Percentiles rank a stretch among this genome's conserved stretches.
Evolutionary conservation across 37 sponge, comb jelly and placozoan species (phyloP).

Genomic region (Corticium candelabrum): DNA sequence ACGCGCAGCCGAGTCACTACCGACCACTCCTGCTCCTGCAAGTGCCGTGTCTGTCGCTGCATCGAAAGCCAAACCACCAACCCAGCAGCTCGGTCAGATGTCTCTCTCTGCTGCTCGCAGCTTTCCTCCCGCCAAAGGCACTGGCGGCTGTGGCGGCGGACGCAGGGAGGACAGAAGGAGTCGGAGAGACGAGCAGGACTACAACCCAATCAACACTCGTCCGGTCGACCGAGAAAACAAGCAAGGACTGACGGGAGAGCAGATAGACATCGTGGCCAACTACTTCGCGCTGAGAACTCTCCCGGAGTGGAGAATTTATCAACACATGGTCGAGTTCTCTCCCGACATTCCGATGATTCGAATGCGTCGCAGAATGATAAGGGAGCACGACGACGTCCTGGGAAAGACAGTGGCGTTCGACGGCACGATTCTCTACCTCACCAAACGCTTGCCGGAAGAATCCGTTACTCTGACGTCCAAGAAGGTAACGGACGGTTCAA

Average conservation of each 20-base stretch:
- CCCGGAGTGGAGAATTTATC: slow-evolving; percentile 62
- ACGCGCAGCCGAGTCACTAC: too few relatives aligned
- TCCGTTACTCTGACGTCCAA: too few relatives aligned
- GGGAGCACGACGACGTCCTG: slow-evolving; percentile 37
- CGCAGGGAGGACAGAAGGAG: not conserved
- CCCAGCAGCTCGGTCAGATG: not conserved
- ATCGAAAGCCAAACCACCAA: not conserved
- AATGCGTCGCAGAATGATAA: slow-evolving; percentile 34
- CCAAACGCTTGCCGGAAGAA: slow-evolving; percentile 39
- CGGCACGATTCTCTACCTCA: slow-evolving; percentile 77
- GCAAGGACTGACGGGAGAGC: not conserved
- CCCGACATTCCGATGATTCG: slow-evolving; percentile 53
- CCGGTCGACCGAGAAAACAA: not conserved
- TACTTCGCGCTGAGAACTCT: slow-evolving; percentile 45
- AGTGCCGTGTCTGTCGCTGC: too few relatives aligned
- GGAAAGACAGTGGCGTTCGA: slow-evolving; percentile 63
- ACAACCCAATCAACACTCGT: not conserved
- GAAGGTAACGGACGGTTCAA: too few relatives aligned
- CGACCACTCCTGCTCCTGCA: too few relatives aligned
- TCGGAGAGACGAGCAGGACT: not conserved
- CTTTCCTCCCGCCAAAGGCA: not conserved
- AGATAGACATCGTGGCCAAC: slow-evolving; percentile 27
- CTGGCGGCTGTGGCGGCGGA: not conserved
- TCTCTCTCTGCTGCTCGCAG: not conserved
- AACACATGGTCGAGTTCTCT: not conserved